Conservation (phyloP, 2,113 vertebrate genomes). For the Isichthys henryi region DNA sequence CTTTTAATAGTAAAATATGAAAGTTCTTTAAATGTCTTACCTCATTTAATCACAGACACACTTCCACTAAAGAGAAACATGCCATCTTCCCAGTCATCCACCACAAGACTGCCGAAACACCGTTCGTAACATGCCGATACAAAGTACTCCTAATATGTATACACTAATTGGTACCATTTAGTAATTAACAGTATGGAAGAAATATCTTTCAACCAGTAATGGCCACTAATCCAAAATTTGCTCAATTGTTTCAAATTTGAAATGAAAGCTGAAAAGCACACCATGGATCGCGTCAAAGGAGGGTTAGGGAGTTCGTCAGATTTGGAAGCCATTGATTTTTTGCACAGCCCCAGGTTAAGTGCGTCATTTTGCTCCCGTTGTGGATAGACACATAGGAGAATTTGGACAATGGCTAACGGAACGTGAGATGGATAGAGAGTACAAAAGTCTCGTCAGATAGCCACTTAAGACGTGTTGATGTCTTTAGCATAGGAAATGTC, state of each 20-base stretch:
- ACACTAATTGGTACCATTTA: neutral
- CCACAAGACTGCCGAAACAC: neutral
- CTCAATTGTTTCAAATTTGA: neutral
- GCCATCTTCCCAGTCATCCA: neutral
- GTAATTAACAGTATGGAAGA: neutral
- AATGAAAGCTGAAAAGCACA: neutral
- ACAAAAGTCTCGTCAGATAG: conserved; percentile 76
- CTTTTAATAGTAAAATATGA: neutral
- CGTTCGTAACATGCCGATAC: neutral
- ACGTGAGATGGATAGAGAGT: conserved; percentile 79
- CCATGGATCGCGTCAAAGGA: neutral
- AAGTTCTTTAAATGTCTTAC: neutral
- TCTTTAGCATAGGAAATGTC: conserved; percentile 66
- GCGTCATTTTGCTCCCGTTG: conserved; percentile 66
- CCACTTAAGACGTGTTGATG: conserved; percentile 77
- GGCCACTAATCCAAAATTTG: neutral
- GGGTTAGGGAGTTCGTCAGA: neutral
- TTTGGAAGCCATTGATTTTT: conserved; percentile 47
- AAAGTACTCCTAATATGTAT: neutral
- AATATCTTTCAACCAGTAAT: neutral
- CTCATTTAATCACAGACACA: neutral
- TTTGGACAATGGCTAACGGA: conserved; percentile 79
- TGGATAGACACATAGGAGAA: conserved; percentile 78
- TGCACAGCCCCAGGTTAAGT: conserved; percentile 82
- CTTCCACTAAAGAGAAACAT: neutral